These are phyloP conservation scores for Sebastes schlegelii DNA, from an alignment of 2,113 vertebrate species.

Conservation along the genomic window DNA sequence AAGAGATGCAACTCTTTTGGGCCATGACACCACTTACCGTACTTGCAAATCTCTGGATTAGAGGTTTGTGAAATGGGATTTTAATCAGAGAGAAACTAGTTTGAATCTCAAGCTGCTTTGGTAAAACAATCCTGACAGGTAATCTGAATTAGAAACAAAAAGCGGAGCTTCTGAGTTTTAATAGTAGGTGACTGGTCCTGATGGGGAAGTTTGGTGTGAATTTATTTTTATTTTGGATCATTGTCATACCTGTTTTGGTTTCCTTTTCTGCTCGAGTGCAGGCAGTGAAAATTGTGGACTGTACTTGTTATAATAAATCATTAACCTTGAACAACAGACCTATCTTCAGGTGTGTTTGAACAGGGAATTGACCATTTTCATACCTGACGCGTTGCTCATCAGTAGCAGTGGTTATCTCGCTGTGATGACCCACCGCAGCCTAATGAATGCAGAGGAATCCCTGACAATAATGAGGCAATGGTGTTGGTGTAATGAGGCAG, in stretches of 20 bases:
- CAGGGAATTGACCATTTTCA: not conserved
- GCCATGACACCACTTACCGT: not conserved
- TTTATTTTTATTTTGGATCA: not conserved
- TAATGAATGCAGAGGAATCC: conserved; percentile 38
- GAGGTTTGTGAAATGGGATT: conserved; percentile 9
- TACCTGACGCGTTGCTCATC: not conserved
- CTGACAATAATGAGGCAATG: conserved; percentile 28
- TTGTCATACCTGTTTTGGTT: not conserved
- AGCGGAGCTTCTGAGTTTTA: not conserved
- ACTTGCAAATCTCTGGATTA: conserved; percentile 18
- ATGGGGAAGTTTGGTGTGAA: not conserved
- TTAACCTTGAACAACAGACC: not conserved
- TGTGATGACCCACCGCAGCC: conserved; percentile 1
- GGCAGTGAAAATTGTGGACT: not conserved
- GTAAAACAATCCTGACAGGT: not conserved
- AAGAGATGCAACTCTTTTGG: not conserved
- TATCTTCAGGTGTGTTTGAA: not conserved
- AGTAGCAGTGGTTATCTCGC: conserved; percentile 1
- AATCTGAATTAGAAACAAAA: not conserved
- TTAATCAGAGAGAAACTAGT: not conserved
- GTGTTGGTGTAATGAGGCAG: conserved; percentile 32
- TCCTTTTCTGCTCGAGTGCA: not conserved
- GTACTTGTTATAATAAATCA: not conserved
- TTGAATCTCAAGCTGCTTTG: conserved; percentile 2
- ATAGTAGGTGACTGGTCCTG: too few relatives aligned